Conservation (phyloP, 2,888 invertebrate genomes). For the Zeuzera pyrina region DNA sequence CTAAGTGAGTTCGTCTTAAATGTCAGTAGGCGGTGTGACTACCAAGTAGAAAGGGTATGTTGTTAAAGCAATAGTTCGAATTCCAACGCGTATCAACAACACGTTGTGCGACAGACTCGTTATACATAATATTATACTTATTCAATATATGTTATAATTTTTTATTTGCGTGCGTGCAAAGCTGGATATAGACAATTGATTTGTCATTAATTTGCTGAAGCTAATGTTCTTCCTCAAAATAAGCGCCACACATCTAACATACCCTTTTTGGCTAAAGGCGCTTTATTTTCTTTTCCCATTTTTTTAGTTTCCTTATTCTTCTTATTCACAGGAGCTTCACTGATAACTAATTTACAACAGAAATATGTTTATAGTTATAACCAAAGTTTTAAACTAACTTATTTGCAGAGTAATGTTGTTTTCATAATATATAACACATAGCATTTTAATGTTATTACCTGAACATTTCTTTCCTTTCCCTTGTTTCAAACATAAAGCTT, state of each 20-base stretch:
- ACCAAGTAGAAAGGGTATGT: slow-evolving; percentile 29
- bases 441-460: slow-evolving; percentile 35
- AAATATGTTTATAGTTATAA: too few relatives aligned
- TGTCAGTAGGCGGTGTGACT: slow-evolving; percentile 44
- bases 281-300: slow-evolving; percentile 54
- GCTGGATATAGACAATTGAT: too few relatives aligned
- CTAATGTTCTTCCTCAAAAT: slow-evolving; percentile 5
- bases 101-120: too few relatives aligned
- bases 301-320: slow-evolving; percentile 61
- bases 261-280: slow-evolving; percentile 54
- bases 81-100: slow-evolving; percentile 26
- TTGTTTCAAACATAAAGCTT: slow-evolving; percentile 73
- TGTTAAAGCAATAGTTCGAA: slow-evolving; percentile 26
- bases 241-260: slow-evolving; percentile 26
- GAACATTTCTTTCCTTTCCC: slow-evolving; percentile 65
- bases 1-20: slow-evolving; percentile 43
- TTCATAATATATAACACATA: too few relatives aligned
- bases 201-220: slow-evolving; percentile 7
- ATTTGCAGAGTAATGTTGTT: too few relatives aligned
- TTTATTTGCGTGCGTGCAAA: too few relatives aligned
- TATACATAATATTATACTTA: too few relatives aligned
- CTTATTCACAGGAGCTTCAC: slow-evolving; percentile 41
- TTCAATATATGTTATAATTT: too few relatives aligned
- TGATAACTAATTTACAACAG: slow-evolving; percentile 38
- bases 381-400: too few relatives aligned